Conservation (phyloP, 2,888 invertebrate genomes). For the Cephus pulcher region DNA sequence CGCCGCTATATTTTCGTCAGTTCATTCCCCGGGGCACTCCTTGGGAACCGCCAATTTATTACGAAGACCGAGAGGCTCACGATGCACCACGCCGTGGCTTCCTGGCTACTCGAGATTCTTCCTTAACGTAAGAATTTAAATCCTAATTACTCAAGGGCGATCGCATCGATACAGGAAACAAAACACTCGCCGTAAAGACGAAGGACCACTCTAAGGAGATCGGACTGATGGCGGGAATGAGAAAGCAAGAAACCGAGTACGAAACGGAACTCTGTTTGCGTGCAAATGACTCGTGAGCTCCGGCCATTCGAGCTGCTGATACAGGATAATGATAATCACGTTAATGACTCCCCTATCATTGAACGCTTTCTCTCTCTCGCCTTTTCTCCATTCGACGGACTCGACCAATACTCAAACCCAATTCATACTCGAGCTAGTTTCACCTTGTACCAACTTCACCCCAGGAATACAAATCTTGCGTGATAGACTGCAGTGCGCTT, state of each 20-base stretch:
- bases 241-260: not conserved
- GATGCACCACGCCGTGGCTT: not conserved
- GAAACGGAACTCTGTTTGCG: conserved; percentile 3
- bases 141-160: not conserved
- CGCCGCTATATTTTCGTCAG: conserved; percentile 63
- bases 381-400: not conserved
- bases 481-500: not conserved
- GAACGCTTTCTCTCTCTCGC: conserved; percentile 2
- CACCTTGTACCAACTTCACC: not conserved
- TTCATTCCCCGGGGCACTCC: conserved; percentile 55
- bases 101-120: conserved; percentile 29
- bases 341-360: conserved; percentile 14
- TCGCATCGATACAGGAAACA: no score
- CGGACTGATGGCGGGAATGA: not conserved
- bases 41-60: conserved; percentile 57
- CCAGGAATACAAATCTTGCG: not conserved
- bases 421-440: not conserved
- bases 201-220: no score
- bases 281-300: conserved; percentile 14
- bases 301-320: conserved; percentile 18
- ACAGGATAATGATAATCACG: conserved; percentile 21
- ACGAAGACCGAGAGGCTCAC: conserved; percentile 31
- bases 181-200: no score
- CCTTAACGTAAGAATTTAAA: conserved; percentile 20
- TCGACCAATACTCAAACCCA: not conserved